Evolutionary conservation across 2,113 vertebrate species (phyloP).

Genomic region (Centropus bengalensis): DNA sequence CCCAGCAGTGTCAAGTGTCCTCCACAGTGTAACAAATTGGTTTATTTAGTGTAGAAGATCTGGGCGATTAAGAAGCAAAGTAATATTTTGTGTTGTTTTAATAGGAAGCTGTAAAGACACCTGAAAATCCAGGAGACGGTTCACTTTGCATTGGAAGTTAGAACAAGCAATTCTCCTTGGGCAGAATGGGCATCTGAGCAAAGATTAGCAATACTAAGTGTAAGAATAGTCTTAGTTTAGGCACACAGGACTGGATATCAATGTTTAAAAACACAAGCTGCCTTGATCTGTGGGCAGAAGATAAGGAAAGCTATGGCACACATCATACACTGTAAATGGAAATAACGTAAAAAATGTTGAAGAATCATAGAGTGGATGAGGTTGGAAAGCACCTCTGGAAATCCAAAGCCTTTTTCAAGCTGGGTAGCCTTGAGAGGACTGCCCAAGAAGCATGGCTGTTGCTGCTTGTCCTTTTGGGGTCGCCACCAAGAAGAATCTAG

Average conservation of each 20-base stretch:
- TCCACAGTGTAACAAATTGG: neutral
- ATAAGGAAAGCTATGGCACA: neutral
- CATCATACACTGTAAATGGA: fast-evolving
- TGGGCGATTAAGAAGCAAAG: neutral
- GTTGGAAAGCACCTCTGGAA: neutral
- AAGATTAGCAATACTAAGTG: neutral
- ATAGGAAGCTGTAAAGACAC: neutral
- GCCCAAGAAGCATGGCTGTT: neutral
- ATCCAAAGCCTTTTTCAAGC: fast-evolving
- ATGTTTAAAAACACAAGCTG: neutral
- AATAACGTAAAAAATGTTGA: neutral
- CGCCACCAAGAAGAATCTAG: neutral
- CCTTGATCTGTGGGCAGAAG: neutral
- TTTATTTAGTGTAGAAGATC: neutral
- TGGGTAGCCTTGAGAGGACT: fast-evolving
- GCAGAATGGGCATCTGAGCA: neutral
- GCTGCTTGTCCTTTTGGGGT: neutral
- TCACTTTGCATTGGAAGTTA: neutral
- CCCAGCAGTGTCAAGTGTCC: neutral
- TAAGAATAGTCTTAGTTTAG: neutral
- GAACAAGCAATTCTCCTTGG: neutral
- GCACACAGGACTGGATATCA: neutral
- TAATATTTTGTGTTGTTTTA: neutral
- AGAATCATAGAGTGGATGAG: neutral
- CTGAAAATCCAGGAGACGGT: neutral